Percentiles rank a stretch among this genome's conserved stretches.
Conservation (phyloP, 2,113 vertebrate genomes). For the Alethe diademata region DNA sequence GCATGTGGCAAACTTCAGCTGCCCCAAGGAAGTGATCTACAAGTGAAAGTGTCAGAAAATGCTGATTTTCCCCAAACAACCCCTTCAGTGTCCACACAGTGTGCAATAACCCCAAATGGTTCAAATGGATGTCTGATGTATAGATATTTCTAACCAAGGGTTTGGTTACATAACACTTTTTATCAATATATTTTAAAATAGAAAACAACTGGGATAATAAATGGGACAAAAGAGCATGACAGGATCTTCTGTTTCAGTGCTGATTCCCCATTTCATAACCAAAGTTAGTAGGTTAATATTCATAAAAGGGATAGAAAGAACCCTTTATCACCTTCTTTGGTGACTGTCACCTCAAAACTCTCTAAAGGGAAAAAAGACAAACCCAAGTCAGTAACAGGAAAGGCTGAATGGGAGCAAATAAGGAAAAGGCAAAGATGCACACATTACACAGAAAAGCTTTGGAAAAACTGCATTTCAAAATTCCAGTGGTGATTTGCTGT, state of each 20-base stretch:
- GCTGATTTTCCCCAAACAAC: neutral
- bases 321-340: slow-evolving; percentile 99
- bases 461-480: neutral
- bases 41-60: neutral
- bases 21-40: neutral
- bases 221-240: slow-evolving; percentile 82
- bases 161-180: slow-evolving; percentile 80
- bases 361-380: slow-evolving; percentile 99
- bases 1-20: neutral
- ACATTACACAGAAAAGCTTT: slow-evolving; percentile 65
- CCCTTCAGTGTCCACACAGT: neutral
- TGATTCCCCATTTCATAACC: slow-evolving; percentile 88
- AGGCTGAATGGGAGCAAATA: slow-evolving; percentile 67
- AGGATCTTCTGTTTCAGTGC: slow-evolving; percentile 88
- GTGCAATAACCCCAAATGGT: neutral
- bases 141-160: slow-evolving; percentile 93
- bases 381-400: slow-evolving; percentile 91
- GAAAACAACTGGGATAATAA: slow-evolving; percentile 75
- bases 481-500: neutral
- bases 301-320: slow-evolving; percentile 89
- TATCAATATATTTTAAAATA: slow-evolving; percentile 79
- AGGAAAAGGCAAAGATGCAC: slow-evolving; percentile 70
- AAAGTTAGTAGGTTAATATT: slow-evolving; percentile 98
- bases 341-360: slow-evolving; percentile 99
- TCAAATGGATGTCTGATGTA: slow-evolving; percentile 97